Base-by-base conservation (phyloP, 1,140 invertebrate genomes). In the Eupristina koningsbergeri region DNA sequence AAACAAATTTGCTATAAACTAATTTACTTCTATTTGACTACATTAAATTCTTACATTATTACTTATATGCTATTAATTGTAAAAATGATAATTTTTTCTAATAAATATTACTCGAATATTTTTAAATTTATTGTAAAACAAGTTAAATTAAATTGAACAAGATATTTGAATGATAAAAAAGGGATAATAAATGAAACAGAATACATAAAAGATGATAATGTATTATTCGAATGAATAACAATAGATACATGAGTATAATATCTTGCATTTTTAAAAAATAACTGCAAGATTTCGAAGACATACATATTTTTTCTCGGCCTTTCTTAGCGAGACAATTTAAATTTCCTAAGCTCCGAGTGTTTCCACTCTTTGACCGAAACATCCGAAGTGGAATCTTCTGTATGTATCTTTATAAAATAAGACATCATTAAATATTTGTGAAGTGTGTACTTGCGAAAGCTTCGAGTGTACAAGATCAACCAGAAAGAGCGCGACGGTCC, bases 351-450 rank as follows among this genome's bases (percentile, higher is more conserved):
- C 53, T 58, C 5, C 5, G 53, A 26, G 53, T 3, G 26, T 22
- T 58, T 26, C 3, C 26, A 26, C 22, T 58, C 53, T 58, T 53
- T 58, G 9, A 58, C 53, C 53, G 53, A 22, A 58, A 58, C 2
- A 58, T 9, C 5, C 19, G 2, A 58, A 22, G 22, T 58, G 19
- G 19, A 26, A 58, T 26, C 19, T 26, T 13, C 26, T 58, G 3
- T 26, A 26, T 26, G 5, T 26, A 80, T 69, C 47, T 58, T 45
- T 13, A 74, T 74, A 39, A 53, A 61, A 67, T 74, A 50, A 73
- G 63, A 36, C 81, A 34, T 83, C 81, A 34, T 83, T 83, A 83
- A 83, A 77, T 77, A 83, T 83, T 77, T 64, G 11, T 75, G 31
- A 41, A 29, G 19, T 58, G 53, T 74, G 47, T 31, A 29, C 63